These are phyloP conservation scores for Hedya salicella DNA, from an alignment of 2,888 invertebrate species.

Conservation along the genomic window DNA sequence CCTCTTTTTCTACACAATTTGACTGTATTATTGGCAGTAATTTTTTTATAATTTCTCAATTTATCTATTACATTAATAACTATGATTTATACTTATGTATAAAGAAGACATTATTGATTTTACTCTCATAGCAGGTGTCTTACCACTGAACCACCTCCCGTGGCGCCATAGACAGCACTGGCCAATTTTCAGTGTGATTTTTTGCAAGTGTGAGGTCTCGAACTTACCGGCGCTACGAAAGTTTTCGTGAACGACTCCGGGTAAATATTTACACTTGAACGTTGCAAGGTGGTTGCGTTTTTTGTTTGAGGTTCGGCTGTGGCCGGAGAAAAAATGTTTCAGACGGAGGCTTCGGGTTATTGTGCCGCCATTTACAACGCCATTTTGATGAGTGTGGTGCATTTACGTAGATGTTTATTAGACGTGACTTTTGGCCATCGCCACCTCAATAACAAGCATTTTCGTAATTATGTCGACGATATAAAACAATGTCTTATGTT, in stretches of 20 bases:
- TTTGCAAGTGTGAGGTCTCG: slow-evolving; percentile 67
- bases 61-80: too few species aligned
- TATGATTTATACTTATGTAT: too few species aligned
- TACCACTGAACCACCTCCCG: slow-evolving; percentile 40
- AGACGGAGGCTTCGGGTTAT: slow-evolving; percentile 59
- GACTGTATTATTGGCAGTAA: too few species aligned
- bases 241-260: slow-evolving; percentile 70
- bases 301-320: slow-evolving; percentile 69
- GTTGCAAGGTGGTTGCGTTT: slow-evolving; percentile 66
- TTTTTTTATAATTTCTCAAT: too few species aligned
- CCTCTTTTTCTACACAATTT: not conserved
- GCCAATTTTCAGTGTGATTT: slow-evolving; percentile 59
- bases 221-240: slow-evolving; percentile 71
- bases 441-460: not conserved
- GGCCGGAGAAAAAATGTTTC: slow-evolving; percentile 67
- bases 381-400: slow-evolving; percentile 9
- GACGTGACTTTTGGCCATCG: not conserved
- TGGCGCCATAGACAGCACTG: slow-evolving; percentile 47
- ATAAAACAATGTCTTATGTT: not conserved
- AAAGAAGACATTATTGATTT: too few species aligned
- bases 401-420: not conserved
- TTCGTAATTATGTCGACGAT: not conserved
- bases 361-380: slow-evolving; percentile 38
- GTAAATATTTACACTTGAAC: slow-evolving; percentile 78
- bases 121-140: not conserved